Conservation (phyloP, 2,797 vertebrate genomes). For the Molossus alvarezi region DNA sequence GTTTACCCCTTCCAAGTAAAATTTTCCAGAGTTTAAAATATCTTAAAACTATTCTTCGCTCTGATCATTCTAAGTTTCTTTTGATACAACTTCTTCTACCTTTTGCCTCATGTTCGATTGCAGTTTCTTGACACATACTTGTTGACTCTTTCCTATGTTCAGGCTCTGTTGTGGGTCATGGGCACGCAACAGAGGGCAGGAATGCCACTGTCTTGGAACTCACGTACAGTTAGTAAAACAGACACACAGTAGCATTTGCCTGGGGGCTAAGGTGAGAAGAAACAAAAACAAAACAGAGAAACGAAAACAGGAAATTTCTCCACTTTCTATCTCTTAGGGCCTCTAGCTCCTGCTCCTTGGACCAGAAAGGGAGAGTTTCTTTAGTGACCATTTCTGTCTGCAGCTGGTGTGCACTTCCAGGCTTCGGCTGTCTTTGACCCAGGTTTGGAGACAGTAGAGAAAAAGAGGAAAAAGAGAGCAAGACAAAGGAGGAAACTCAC, state of each 20-base stretch:
- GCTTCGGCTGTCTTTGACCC: neutral
- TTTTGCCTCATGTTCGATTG: neutral
- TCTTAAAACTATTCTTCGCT: neutral
- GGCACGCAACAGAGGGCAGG: neutral
- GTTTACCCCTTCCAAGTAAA: neutral
- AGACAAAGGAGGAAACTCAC: neutral
- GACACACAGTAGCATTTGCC: neutral
- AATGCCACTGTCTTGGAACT: neutral
- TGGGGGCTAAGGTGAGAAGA: neutral
- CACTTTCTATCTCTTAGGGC: neutral
- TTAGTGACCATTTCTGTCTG: constrained; percentile 16
- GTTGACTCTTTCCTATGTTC: neutral
- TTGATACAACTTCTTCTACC: neutral
- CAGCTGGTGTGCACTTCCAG: neutral
- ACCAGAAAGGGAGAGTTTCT: neutral
- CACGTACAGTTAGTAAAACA: neutral
- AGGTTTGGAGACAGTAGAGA: neutral
- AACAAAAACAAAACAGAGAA: neutral
- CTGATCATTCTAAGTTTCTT: neutral
- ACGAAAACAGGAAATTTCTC: neutral
- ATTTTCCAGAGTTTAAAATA: neutral
- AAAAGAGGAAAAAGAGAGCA: neutral
- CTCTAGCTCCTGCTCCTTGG: neutral
- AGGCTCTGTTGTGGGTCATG: neutral
- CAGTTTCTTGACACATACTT: neutral